These are phyloP conservation scores for Ypsolopha scabrella DNA, from an alignment of 2,888 invertebrate species.

Conservation along the genomic window DNA sequence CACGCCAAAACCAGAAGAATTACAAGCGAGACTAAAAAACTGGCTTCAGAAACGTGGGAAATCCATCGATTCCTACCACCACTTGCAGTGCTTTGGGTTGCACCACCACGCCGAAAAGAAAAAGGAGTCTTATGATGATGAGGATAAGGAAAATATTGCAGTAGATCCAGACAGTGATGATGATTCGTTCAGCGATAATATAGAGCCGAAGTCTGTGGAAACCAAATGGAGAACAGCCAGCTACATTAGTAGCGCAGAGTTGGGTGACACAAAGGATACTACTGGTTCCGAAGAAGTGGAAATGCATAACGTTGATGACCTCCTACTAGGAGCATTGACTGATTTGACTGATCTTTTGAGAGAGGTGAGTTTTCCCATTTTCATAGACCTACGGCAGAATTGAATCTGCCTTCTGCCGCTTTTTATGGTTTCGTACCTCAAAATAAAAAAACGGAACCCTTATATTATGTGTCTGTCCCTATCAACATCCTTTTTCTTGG, in stretches of 20 bases:
- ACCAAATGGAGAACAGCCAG: constrained; percentile 40
- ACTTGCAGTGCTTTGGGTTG: constrained; percentile 66
- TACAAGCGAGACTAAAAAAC: constrained; percentile 47
- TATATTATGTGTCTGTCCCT: too few relatives aligned
- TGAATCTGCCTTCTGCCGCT: not conserved
- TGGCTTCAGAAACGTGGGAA: constrained; percentile 68
- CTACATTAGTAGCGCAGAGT: constrained; percentile 25
- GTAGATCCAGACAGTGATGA: constrained; percentile 49
- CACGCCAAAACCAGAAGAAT: constrained; percentile 47
- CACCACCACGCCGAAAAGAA: constrained; percentile 25
- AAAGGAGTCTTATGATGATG: constrained; percentile 35
- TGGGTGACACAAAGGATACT: constrained; percentile 34
- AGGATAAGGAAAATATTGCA: constrained; percentile 65
- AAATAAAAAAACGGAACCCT: too few relatives aligned
- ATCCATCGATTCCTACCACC: constrained; percentile 53
- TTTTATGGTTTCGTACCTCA: not conserved
- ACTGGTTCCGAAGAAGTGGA: constrained; percentile 25
- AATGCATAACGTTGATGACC: constrained; percentile 27
- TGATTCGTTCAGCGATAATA: constrained; percentile 37
- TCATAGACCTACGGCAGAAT: not conserved
- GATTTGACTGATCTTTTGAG: constrained; percentile 62
- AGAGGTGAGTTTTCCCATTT: constrained; percentile 41
- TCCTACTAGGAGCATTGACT: constrained; percentile 56
- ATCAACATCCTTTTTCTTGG: too few relatives aligned
- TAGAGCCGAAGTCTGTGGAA: not conserved